Evolutionary conservation across 2,113 vertebrate species (phyloP).

Genomic region (Halcyon malimbica): DNA sequence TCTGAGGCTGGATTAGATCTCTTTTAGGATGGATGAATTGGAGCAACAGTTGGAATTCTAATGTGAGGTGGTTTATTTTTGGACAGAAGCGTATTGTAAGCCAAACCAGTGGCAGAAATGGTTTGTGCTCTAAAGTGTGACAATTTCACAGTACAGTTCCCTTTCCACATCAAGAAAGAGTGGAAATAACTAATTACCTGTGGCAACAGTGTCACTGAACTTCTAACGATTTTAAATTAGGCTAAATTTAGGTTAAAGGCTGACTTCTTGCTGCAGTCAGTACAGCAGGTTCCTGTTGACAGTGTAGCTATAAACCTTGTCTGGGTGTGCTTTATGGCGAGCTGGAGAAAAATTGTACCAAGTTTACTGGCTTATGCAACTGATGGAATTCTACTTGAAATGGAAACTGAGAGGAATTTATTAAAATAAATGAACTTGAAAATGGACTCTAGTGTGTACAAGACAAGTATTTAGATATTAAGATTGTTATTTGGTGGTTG

Average conservation of each 20-base stretch:
- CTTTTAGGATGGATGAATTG: not conserved
- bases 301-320: not conserved
- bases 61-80: not conserved
- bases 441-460: not conserved
- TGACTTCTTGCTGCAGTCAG: not conserved
- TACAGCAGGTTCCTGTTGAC: not conserved
- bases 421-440: not conserved
- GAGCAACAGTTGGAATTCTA: not conserved
- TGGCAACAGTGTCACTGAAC: not conserved
- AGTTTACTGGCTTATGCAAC: not conserved
- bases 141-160: not conserved
- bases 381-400: not conserved
- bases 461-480: not conserved
- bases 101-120: not conserved
- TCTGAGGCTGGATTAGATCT: not conserved
- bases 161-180: not conserved
- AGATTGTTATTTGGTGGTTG: not conserved
- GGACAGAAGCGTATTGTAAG: not conserved
- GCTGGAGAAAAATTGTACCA: not conserved
- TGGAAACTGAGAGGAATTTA: not conserved
- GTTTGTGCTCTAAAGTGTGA: not conserved
- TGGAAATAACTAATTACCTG: not conserved
- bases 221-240: not conserved
- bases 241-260: not conserved
- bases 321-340: not conserved